A percentile compares a stretch with the other conserved stretches of the same genome.
Evolutionary conservation across 1,140 invertebrate species (phyloP).

Genomic region (Atta cephalotes): DNA sequence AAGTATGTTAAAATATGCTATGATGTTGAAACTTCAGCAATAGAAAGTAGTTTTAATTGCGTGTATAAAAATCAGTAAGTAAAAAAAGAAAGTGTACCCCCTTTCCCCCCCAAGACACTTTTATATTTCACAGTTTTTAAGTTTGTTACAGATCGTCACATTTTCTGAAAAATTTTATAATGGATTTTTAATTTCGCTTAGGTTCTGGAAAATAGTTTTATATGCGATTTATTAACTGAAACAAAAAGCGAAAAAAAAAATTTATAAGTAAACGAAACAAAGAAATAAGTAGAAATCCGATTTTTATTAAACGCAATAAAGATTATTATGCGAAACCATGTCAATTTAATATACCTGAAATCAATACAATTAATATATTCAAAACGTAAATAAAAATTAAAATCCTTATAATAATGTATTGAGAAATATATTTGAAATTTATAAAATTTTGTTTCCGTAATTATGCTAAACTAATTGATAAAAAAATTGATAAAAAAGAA

Average conservation of each 20-base stretch:
- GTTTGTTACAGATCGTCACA: neutral
- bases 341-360: constrained; percentile 57
- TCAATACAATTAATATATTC: constrained; percentile 42
- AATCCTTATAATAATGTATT: neutral
- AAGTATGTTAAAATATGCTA: constrained; percentile 37
- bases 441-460: neutral
- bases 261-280: constrained; percentile 30
- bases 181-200: constrained; percentile 1
- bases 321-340: constrained; percentile 39
- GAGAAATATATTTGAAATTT: neutral
- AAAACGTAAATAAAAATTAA: constrained; percentile 31
- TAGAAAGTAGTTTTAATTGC: constrained; percentile 28
- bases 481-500: constrained; percentile 16
- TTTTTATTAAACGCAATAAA: constrained; percentile 48
- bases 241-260: neutral
- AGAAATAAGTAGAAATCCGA: constrained; percentile 7
- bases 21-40: constrained; percentile 29
- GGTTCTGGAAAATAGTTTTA: neutral
- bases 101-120: neutral
- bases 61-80: constrained; percentile 9
- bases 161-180: constrained; percentile 34
- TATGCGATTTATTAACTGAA: constrained; percentile 18
- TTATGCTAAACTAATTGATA: neutral
- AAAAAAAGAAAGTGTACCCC: constrained; percentile 5
- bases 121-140: constrained; percentile 26